Evolutionary conservation across 1,140 invertebrate species (phyloP).

Genomic region (Lepidostoma basale): DNA sequence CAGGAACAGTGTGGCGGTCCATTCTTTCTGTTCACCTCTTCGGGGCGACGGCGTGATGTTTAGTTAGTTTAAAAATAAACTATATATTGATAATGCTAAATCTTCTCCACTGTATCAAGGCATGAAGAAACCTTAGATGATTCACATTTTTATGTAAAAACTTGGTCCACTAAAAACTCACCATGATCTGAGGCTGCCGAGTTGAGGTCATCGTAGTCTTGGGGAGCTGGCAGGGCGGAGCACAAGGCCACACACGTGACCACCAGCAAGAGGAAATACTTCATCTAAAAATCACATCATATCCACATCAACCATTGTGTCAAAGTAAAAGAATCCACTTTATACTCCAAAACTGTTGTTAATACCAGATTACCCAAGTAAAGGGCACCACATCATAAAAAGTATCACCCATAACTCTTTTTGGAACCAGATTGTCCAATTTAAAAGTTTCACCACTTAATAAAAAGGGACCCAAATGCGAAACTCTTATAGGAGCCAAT

Average conservation of each 20-base stretch:
- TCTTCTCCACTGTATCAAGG: neutral
- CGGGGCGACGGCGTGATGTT: no score
- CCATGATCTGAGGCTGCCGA: conserved; percentile 40
- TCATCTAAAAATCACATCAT: conserved; percentile 39
- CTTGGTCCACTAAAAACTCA: neutral
- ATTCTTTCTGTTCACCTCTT: neutral
- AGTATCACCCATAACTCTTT: no score
- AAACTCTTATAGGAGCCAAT: no score
- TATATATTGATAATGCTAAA: neutral
- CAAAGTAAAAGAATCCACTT: neutral
- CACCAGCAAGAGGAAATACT: conserved; percentile 29
- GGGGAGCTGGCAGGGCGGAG: conserved; percentile 28
- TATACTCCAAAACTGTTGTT: no score
- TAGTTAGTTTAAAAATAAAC: neutral
- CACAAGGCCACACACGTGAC: conserved; percentile 18
- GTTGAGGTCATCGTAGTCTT: conserved; percentile 43
- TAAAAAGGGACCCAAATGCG: no score
- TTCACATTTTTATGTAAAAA: neutral
- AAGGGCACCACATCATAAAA: no score
- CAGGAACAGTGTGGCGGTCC: neutral
- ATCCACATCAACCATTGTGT: no score
- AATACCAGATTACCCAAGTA: no score
- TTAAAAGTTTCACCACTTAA: no score
- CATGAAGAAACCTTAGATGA: neutral
- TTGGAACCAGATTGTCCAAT: no score